These are phyloP conservation scores for Parochlus steinenii DNA, from an alignment of 2,888 invertebrate genomes.

Conservation along the genomic window DNA sequence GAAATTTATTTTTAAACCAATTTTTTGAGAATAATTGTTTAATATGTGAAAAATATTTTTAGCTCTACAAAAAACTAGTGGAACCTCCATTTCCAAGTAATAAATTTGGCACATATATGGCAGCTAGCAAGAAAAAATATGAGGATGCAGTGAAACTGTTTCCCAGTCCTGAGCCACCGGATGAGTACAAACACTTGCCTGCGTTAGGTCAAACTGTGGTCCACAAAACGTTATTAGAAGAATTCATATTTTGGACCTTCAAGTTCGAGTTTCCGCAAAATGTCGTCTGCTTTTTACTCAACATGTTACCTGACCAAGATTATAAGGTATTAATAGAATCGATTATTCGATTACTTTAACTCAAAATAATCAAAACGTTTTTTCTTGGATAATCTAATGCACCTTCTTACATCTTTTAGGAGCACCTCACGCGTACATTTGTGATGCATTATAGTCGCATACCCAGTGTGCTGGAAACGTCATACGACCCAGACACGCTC, in stretches of 20 bases:
- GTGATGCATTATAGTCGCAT: slow-evolving; percentile 93
- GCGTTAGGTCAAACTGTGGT: slow-evolving; percentile 61
- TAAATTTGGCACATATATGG: slow-evolving; percentile 56
- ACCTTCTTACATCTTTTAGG: slow-evolving; percentile 34
- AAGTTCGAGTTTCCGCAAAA: slow-evolving; percentile 96
- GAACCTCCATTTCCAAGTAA: slow-evolving; percentile 48
- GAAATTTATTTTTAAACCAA: slow-evolving; percentile 7
- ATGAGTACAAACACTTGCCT: slow-evolving; percentile 63
- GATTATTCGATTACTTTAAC: too few species aligned
- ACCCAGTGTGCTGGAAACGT: slow-evolving; percentile 74
- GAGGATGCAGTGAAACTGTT: slow-evolving; percentile 66
- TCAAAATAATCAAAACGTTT: slow-evolving; percentile 7
- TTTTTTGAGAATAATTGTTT: slow-evolving; percentile 8
- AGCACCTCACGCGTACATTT: slow-evolving; percentile 83
- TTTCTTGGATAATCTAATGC: slow-evolving; percentile 8
- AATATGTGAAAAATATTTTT: slow-evolving; percentile 17
- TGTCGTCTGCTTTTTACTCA: slow-evolving; percentile 82
- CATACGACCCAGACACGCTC: slow-evolving; percentile 74
- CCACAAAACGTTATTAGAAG: slow-evolving; percentile 78
- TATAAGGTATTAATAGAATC: slow-evolving; percentile 52
- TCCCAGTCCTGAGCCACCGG: slow-evolving; percentile 52
- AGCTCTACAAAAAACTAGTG: slow-evolving; percentile 57
- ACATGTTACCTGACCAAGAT: slow-evolving; percentile 86
- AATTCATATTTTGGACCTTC: slow-evolving; percentile 96
- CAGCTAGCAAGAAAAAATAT: slow-evolving; percentile 56